phyloP scores from a whole-genome alignment of 2,113 vertebrate genomes.

The Strix aluco region DNA sequence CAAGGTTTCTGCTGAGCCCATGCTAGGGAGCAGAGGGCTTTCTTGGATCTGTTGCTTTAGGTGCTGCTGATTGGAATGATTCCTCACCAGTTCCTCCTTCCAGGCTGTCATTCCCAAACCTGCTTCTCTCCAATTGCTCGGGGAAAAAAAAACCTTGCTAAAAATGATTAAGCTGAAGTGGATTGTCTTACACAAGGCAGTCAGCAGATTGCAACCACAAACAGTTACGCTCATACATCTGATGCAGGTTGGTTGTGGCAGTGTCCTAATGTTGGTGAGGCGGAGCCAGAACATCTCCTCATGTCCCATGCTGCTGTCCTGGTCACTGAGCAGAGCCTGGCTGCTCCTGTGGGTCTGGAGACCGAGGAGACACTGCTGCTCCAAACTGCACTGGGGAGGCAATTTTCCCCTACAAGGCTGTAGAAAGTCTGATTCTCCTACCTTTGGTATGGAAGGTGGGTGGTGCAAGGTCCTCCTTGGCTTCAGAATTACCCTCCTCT shows the following conservation, averaged over 20 bases:
- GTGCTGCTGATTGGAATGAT: background rate
- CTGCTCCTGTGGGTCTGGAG: background rate
- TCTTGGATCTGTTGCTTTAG: background rate
- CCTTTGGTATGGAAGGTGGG: background rate
- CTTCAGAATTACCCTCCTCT: background rate
- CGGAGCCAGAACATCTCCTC: background rate
- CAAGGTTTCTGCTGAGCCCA: background rate
- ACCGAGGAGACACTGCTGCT: background rate
- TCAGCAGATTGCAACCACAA: background rate
- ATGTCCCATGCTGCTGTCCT: background rate
- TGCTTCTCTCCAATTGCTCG: background rate
- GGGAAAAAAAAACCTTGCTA: background rate
- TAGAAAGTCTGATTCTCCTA: background rate
- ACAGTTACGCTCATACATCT: background rate
- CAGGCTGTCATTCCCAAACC: background rate
- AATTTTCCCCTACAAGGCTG: background rate
- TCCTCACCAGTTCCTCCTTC: background rate
- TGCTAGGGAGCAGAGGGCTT: background rate
- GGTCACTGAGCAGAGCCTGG: fast-evolving
- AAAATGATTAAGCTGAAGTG: background rate
- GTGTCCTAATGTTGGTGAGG: background rate
- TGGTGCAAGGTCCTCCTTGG: background rate
- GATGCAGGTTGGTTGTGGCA: background rate
- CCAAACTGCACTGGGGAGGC: background rate
- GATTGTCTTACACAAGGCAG: background rate